Conservation (phyloP, 2,797 vertebrate genomes). For the Sebastes vulpes region DNA sequence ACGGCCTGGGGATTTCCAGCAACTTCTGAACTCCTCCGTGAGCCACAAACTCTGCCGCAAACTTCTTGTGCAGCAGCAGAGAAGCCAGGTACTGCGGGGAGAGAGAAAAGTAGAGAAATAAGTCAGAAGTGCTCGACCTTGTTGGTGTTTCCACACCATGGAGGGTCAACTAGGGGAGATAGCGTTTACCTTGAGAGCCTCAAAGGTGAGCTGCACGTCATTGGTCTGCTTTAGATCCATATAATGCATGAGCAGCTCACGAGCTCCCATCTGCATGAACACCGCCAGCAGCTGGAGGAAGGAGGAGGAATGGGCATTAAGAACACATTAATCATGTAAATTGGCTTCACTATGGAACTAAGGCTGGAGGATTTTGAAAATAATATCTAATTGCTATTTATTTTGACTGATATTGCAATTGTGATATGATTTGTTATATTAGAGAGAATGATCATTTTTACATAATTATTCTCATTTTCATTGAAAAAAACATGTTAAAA, state of each 20-base stretch:
- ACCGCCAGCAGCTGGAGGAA: constrained; percentile 92
- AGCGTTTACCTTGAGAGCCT: constrained; percentile 93
- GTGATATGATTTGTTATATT: too few species aligned
- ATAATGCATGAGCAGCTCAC: constrained; percentile 98
- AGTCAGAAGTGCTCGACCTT: neutral
- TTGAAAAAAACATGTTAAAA: too few species aligned
- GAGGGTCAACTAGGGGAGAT: neutral
- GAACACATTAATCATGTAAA: neutral
- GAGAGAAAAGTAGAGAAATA: neutral
- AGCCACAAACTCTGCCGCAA: constrained; percentile 98
- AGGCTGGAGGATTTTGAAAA: too few species aligned
- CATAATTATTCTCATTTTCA: too few species aligned
- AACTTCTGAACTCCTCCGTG: constrained; percentile 98
- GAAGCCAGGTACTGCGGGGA: constrained; percentile 93
- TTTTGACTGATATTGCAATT: too few species aligned
- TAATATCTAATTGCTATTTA: too few species aligned
- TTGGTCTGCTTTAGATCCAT: constrained; percentile 98
- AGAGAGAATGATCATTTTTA: too few species aligned
- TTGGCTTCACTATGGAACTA: neutral
- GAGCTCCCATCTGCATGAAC: constrained; percentile 98
- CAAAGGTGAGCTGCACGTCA: constrained; percentile 97
- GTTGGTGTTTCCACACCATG: neutral
- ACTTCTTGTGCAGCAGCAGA: constrained; percentile 97
- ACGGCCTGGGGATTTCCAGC: constrained; percentile 96
- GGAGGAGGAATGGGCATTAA: neutral